These are phyloP conservation scores for Frankliniella fusca DNA, from an alignment of 2,888 invertebrate species.

Conservation along the genomic window DNA sequence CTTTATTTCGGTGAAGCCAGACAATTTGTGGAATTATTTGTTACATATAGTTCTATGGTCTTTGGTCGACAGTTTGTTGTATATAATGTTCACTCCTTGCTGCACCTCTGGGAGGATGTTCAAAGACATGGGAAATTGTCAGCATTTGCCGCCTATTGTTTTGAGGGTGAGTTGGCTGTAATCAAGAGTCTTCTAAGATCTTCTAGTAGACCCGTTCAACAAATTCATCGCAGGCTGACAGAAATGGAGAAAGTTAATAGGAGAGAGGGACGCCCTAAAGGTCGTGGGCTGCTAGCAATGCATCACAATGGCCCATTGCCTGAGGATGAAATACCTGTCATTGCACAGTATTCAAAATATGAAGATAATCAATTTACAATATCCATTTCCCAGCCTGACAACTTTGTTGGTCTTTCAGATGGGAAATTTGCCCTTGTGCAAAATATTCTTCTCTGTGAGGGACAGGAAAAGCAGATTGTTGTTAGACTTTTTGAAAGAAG, in stretches of 20 bases:
- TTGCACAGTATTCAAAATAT: neutral
- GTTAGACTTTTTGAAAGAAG: neutral
- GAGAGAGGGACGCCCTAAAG: neutral
- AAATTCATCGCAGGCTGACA: neutral
- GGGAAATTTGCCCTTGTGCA: neutral
- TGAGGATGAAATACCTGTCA: neutral
- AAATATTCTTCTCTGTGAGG: neutral
- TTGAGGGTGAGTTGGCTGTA: neutral
- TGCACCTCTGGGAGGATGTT: neutral
- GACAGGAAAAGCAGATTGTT: neutral
- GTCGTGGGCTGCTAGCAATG: neutral
- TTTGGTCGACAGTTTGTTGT: neutral
- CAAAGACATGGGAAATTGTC: neutral
- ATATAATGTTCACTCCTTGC: conserved; percentile 3
- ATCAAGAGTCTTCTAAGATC: neutral
- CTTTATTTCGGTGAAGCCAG: neutral
- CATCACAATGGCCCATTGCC: neutral
- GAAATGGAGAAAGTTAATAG: neutral
- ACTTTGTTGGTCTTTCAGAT: neutral
- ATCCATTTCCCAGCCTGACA: neutral
- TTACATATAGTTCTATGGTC: neutral
- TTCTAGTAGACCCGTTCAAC: neutral
- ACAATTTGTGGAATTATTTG: neutral
- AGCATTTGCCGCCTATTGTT: neutral
- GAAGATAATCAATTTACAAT: neutral